A percentile compares a stretch with the other conserved stretches of the same genome.
Conservation (phyloP, 2,797 vertebrate species). For the Paramormyrops hopkinsi region DNA sequence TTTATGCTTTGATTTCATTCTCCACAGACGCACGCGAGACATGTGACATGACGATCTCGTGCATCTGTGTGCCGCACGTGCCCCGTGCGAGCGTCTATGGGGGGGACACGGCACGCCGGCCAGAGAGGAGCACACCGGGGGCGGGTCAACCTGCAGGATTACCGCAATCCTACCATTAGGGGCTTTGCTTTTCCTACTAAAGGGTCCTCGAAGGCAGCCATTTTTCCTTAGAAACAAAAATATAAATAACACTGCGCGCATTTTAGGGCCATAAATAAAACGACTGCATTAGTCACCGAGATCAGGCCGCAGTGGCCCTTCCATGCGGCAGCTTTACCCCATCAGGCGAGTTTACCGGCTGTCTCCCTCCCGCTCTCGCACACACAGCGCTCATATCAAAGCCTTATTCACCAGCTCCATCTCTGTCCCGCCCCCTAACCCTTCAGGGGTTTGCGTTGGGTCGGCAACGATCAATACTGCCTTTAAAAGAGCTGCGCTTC, state of each 20-base stretch:
- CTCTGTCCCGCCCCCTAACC: conserved; percentile 60
- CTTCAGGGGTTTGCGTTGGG: conserved; percentile 50
- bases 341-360: neutral
- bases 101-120: neutral
- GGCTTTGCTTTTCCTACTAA: neutral
- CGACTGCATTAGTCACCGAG: too few relatives aligned
- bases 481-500: conserved; percentile 52
- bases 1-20: neutral
- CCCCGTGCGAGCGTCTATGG: neutral
- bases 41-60: neutral
- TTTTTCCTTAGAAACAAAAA: neutral
- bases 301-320: neutral
- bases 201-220: neutral
- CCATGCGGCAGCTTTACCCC: neutral
- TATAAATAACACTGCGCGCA: neutral
- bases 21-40: neutral
- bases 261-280: neutral
- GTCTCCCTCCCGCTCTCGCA: neutral
- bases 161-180: neutral
- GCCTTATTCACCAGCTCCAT: conserved; percentile 49
- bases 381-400: conserved; percentile 29
- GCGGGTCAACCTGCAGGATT: neutral
- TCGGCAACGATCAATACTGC: conserved; percentile 53
- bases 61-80: neutral
- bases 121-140: neutral